Percentiles rank a stretch among this genome's conserved stretches.
These are phyloP conservation scores for Trigoniulus corallinus DNA, from an alignment of 1,140 invertebrate genomes.

Conservation along the genomic window DNA sequence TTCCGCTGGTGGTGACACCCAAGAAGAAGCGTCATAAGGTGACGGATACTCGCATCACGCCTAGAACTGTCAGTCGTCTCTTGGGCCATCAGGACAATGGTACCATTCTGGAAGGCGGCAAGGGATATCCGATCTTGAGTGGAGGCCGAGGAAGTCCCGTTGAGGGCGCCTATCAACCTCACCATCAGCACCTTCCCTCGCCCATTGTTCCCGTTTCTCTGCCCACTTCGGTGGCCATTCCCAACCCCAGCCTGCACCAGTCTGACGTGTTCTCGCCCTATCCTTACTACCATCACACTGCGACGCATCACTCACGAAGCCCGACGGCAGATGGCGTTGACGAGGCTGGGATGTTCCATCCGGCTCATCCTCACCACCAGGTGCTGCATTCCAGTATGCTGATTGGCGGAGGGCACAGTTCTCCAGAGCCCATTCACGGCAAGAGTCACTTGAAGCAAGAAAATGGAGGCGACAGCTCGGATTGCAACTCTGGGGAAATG, in stretches of 20 bases:
- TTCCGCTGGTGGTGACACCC: constrained; percentile 79
- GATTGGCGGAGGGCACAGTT: no score
- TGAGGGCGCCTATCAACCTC: constrained; percentile 23
- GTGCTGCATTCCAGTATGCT: no score
- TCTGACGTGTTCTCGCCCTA: constrained; percentile 83
- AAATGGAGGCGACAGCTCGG: constrained; percentile 36
- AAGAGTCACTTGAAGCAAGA: no score
- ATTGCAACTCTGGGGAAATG: constrained; percentile 73
- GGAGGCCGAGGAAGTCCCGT: constrained; percentile 29
- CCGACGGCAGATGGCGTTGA: constrained; percentile 16
- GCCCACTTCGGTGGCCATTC: constrained; percentile 85
- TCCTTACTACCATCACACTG: constrained; percentile 46
- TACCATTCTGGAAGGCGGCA: constrained; percentile 12
- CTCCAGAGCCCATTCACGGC: no score
- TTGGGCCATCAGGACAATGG: constrained; percentile 33
- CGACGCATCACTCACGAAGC: constrained; percentile 6
- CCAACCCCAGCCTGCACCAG: constrained; percentile 86
- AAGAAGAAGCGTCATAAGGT: constrained; percentile 94
- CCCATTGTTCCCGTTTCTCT: constrained; percentile 70
- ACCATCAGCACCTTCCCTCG: constrained; percentile 43
- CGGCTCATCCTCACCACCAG: constrained; percentile 13
- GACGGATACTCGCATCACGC: constrained; percentile 86
- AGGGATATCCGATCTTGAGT: constrained; percentile 2
- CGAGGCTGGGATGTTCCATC: constrained; percentile 14
- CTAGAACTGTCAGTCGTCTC: constrained; percentile 69